Evolutionary conservation across 2,888 invertebrate genomes (phyloP).

Genomic region (Cephus spinipes): DNA sequence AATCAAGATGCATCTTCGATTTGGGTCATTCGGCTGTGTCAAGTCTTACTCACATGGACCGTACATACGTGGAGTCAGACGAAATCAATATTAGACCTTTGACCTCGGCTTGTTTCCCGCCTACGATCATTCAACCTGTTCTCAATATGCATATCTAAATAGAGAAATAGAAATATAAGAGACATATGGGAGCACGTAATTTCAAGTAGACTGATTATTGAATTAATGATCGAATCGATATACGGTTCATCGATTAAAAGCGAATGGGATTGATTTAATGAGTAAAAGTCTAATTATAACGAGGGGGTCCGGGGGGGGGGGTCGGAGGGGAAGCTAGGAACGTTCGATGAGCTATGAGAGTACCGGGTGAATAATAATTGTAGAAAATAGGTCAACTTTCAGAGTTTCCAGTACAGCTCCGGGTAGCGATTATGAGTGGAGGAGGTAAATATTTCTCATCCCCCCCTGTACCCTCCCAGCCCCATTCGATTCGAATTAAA

Average conservation of each 20-base stretch:
- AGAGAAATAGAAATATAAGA: background rate
- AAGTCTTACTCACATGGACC: background rate
- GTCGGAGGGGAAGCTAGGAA: background rate
- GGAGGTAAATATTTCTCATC: background rate
- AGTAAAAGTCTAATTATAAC: background rate
- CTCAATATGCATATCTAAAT: background rate
- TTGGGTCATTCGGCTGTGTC: background rate
- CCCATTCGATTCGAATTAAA: background rate
- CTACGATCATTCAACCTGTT: background rate
- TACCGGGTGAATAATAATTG: background rate
- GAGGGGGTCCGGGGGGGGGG: background rate
- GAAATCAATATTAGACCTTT: background rate
- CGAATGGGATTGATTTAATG: background rate
- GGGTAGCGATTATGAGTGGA: background rate
- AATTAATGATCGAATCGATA: background rate
- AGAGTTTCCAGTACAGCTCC: background rate
- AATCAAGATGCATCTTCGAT: background rate
- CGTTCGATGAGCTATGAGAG: background rate
- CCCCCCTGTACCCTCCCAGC: background rate
- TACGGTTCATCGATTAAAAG: background rate
- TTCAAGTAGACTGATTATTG: background rate
- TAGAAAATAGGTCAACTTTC: background rate
- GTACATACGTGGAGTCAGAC: background rate
- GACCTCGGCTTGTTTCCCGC: background rate
- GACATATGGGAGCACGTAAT: background rate